phyloP scores from a whole-genome alignment of 2,797 vertebrate genomes.

The Schizothorax lantsangensis region DNA sequence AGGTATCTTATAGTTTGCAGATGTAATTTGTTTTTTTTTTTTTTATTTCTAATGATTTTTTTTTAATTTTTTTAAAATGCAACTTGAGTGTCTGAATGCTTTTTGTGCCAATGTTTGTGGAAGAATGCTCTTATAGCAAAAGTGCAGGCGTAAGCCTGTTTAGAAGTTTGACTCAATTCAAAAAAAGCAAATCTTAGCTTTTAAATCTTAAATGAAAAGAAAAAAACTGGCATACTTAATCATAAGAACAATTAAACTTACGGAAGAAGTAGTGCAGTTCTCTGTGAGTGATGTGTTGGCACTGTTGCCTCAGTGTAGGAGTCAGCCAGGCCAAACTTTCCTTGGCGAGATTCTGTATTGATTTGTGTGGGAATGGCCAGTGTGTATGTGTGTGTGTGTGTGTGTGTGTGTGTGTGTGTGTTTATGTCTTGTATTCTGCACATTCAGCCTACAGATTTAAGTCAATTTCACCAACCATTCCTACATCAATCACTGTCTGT shows the following conservation, averaged over 20 bases:
- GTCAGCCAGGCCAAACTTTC: constrained; percentile 52
- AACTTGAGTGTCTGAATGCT: not conserved
- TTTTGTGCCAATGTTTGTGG: not conserved
- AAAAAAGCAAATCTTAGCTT: not conserved
- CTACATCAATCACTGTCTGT: constrained; percentile 46
- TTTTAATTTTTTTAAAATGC: not conserved
- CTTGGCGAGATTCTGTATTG: constrained; percentile 61
- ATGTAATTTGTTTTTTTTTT: not conserved
- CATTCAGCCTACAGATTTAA: constrained; percentile 43
- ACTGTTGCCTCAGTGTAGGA: constrained; percentile 47
- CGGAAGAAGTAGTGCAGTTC: constrained; percentile 21
- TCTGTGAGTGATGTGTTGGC: constrained; percentile 47
- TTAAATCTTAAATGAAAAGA: constrained; percentile 4
- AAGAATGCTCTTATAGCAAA: not conserved
- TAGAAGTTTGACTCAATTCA: not conserved
- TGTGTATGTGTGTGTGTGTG: constrained; percentile 41
- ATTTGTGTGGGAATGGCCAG: constrained; percentile 64
- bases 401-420: constrained; percentile 33
- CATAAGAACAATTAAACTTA: constrained; percentile 6
- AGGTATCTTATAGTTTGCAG: not conserved
- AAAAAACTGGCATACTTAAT: not conserved
- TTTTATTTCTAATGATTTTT: not conserved
- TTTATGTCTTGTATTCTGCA: constrained; percentile 40
- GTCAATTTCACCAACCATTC: constrained; percentile 39
- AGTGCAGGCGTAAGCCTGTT: not conserved